Evolutionary conservation across 1,140 invertebrate species (phyloP), one percentile per base, ranked within the genome.

Genomic region (Bombus picipes): DNA sequence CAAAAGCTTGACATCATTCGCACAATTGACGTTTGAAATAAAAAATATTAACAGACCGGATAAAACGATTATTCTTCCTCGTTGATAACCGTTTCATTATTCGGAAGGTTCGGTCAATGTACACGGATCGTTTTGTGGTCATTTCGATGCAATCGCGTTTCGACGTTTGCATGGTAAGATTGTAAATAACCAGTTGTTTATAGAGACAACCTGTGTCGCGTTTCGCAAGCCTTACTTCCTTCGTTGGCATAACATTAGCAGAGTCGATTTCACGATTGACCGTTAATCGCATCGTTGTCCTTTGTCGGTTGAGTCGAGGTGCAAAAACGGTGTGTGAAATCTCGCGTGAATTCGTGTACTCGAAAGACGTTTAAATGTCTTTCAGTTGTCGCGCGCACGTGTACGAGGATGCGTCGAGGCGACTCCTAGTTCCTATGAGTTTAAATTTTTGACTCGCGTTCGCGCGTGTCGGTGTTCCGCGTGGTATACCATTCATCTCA

Each of bases 321-420:
- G 57, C 39, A 68, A 79, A 62, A 77, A 79, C 82, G 32, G 47
- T 83, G 62, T 66, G 37, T 41, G 81, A 25, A 32, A 57, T 37
- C 22, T n/a, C 41, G 65, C 13, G 78, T 53, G 68, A 83, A 68
- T 73, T 80, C 41, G 83, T 43, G 53, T 66, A 66, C 76, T 59
- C 57, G 39, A 74, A 68, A 65, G 43, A 53, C 62, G 37, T n/a
- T 80, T 78, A 87, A 88, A 85, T 47, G 57, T n/a, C 59, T 74
- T 86, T 71, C 83, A 85, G 84, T 81, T 81, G 43, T 81, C 77
- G 59, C 41, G 79, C 71, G 84, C 70, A 43, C 84, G 47, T 75
- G 66, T 47, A 75, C 68, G 59, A 57, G 57, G 70, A 81, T 59
- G 84, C 59, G 43, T 81, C 84, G 79, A 59, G 0, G 59, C 34